Conservation (phyloP, 2,888 invertebrate species). For the Stictocephala bisonia region DNA sequence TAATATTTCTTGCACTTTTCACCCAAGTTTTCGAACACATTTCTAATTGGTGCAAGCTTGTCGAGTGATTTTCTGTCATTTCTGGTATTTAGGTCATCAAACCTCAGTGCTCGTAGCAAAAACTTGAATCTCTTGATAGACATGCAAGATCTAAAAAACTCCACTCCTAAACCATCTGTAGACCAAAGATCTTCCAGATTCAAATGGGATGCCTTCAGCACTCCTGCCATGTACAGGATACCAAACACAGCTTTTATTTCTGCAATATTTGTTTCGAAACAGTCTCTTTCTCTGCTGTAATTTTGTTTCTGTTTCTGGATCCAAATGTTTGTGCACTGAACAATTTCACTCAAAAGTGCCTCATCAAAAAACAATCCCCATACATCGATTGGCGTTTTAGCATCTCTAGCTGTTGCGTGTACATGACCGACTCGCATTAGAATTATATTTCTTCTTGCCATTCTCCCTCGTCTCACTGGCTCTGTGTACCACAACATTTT, state of each 20-base stretch:
- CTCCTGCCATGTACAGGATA: neutral
- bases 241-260: slow-evolving; percentile 10
- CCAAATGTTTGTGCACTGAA: neutral
- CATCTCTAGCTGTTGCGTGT: too few species aligned
- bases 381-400: neutral
- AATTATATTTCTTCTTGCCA: too few species aligned
- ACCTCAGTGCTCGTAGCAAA: slow-evolving; percentile 39
- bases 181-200: neutral
- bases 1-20: slow-evolving; percentile 42
- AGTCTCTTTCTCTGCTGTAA: neutral
- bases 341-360: neutral
- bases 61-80: neutral
- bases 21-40: slow-evolving; percentile 26
- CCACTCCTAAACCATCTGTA: neutral
- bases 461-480: too few species aligned
- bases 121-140: slow-evolving; percentile 18
- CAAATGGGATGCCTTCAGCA: neutral
- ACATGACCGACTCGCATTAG: too few species aligned
- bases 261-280: neutral
- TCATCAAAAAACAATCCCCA: neutral
- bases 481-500: too few species aligned
- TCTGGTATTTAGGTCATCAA: slow-evolving; percentile 44
- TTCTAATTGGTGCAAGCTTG: slow-evolving; percentile 44
- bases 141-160: neutral
- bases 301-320: neutral